Evolutionary conservation across 92 coral and sea anemone species (phyloP), one percentile per base, ranked within the genome.

Genomic region (Phenganax marumi): DNA sequence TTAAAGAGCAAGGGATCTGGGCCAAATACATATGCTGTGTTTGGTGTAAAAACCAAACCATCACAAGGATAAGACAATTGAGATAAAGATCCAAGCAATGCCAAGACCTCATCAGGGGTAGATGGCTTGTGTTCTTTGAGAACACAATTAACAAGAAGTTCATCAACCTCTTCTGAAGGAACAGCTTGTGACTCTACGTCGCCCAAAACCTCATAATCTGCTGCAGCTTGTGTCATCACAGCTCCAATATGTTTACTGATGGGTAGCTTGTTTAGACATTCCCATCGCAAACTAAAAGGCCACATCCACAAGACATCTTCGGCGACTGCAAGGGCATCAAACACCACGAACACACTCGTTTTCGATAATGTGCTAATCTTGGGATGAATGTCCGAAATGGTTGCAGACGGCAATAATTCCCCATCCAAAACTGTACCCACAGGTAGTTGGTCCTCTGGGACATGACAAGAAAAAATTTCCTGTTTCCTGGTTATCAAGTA

Each of bases 21-120:
- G 13, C 81, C 81, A 54, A 76, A 54, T 16, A 48, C 22, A 24
- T 76, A 76, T 1, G 81, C 68, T 25, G 23, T 76, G 17, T 55
- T 50, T 57, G 81, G 81, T 25, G 81, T 76, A 49, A 76, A 76
- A 76, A 76, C 52, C 52, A 76, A 76, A 13, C 81, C 81, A 39
- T 76, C 81, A 39, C 33, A 56, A 52, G 79, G 18, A 76, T 55
- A 76, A 47, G 56, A 22, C 25, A 76, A 12, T 54, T 55, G 48
- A n/a, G 24, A 24, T 24, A 48, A 14, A 76, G 48, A 6, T 8
- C 65, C 50, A 23, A 76, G 81, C 25, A n/a, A 57, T 13, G 8
- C 7, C 23, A 55, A 57, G 19, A 76, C 50, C 33, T 60, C 50
- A 57, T 76, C 52, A 7, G 68, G 7, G 3, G 68, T 76, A 3